Evolutionary conservation across 2,888 invertebrate species (phyloP), one percentile per base, ranked within the genome.

Genomic region (Orchesella flavescens): DNA sequence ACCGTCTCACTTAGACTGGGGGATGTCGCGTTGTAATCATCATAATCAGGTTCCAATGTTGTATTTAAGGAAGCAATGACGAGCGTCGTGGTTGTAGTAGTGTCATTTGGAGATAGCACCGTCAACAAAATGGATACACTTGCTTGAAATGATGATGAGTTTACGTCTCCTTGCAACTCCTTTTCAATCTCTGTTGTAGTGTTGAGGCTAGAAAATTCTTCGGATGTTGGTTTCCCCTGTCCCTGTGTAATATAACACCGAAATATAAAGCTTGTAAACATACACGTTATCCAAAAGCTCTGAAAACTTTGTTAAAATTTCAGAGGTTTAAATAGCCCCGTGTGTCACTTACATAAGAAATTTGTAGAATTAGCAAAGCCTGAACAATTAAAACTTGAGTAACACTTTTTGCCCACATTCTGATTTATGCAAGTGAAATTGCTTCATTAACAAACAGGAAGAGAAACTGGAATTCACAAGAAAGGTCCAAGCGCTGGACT

Each of bases 1-100:
- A 55, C 82, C 59, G 76, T 24, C 53, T 76, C 76, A 66, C 59
- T 66, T 75, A 65, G 34, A 17, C 63, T 57, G 24, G 46, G 65
- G 63, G 82, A 69, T 17, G 68, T 75, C 19, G 68, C 34, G 59
- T 75, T 75, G 63, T 75, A 55, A 69, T 81, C 69, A 65, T 74
- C 81, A 44, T 76, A 82, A 23, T 82, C 82, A 82, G 82, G 82
- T 76, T 82, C 82, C 76, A 34, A 21, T 4, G 82, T 82, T 44
- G 82, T 12, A 43, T 53, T 76, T 10, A 24, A 15, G 53, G 57
- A 59, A n/a, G 77, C 57, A 59, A 21, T 59, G 53, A 55, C 43
- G 21, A 57, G 43, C 2, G 17, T 7, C 1, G 34, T 15, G 9
- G 61, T 13, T 15, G 74, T 68, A 9, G 55, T 69, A 17, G 59